Evolutionary conservation across 2,797 vertebrate genomes (phyloP), one percentile per base, ranked within the genome.

Genomic region (Enteromius mattozi): DNA sequence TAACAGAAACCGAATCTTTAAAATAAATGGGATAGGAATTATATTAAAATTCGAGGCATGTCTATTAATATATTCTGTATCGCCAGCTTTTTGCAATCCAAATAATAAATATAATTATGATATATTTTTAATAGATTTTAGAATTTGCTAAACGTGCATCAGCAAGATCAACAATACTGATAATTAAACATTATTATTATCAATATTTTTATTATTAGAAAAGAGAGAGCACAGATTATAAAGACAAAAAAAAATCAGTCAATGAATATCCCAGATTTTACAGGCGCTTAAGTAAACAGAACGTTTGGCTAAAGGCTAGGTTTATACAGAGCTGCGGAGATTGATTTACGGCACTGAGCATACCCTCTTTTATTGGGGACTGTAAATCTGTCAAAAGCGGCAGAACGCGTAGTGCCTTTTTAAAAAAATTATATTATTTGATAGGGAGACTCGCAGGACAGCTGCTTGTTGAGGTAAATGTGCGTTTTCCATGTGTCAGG

Each of bases 381-480:
- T 96, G 95, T 97, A 97, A 98, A 98, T 97, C 97, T 97, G 95
- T 96, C 95, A 95, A 85, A 93, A 89, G 90, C 90, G 86, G 90
- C 92, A 88, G 88, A 94, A 93, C 86, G 85, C 92, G 89, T 93
- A 92, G 94, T 84, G 87, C 68, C 87, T 61, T 90, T 56, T 91
- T 37, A 89, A 90, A 82, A 49, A 51, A 51, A 17, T 92, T 93
- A 93, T 90, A 89, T 89, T 89, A 74, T 86, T 87, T 78, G 61
- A 88, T 88, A 90, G 90, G 70, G 86, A 86, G 83, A 89, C 89
- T 86, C 54, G 84, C 86, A 61, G 49, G 79, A 89, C 74, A 86
- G 24, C 75, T 90, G 89, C 87, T 86, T 70, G 49, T 86, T 86
- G 85, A 88, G 59, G 51, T 37, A 14, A 85, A 80, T 82, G 59